Conservation (phyloP, 2,888 invertebrate genomes). For the Dascillus cervinus region DNA sequence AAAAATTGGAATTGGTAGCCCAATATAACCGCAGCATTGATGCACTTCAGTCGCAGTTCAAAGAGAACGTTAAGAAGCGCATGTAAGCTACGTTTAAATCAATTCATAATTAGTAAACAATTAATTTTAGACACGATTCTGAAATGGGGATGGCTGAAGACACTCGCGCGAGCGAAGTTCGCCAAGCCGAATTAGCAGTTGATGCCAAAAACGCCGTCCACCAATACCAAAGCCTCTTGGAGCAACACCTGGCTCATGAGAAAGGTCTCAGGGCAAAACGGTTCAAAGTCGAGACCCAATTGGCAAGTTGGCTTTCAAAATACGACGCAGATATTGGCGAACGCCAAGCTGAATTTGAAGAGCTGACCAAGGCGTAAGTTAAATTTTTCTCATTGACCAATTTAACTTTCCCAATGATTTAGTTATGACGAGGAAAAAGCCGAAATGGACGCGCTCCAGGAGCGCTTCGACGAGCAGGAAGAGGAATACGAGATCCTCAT, state of each 20-base stretch:
- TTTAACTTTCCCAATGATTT: neutral
- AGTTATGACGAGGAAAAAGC: conserved; percentile 46
- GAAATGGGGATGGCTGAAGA: conserved; percentile 46
- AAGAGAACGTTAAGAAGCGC: conserved; percentile 16
- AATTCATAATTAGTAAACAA: neutral
- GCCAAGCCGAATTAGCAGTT: conserved; percentile 45
- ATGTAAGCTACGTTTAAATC: neutral
- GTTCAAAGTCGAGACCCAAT: conserved; percentile 51
- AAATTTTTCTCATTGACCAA: neutral
- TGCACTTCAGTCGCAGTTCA: conserved; percentile 23
- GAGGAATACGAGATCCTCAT: conserved; percentile 48
- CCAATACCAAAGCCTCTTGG: conserved; percentile 43
- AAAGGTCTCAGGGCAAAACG: conserved; percentile 48
- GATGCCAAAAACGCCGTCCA: conserved; percentile 43
- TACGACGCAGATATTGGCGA: conserved; percentile 54
- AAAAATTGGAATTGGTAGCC: conserved; percentile 34
- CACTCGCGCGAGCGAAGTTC: conserved; percentile 43
- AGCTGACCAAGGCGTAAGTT: conserved; percentile 35
- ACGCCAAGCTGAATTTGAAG: conserved; percentile 49
- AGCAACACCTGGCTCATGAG: conserved; percentile 45
- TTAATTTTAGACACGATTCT: conserved; percentile 26
- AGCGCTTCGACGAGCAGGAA: conserved; percentile 48
- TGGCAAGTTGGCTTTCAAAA: conserved; percentile 51
- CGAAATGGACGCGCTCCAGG: conserved; percentile 44
- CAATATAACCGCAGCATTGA: conserved; percentile 32